Conservation (phyloP, 2,797 vertebrate species). For the Phyllotis vaccarum region DNA sequence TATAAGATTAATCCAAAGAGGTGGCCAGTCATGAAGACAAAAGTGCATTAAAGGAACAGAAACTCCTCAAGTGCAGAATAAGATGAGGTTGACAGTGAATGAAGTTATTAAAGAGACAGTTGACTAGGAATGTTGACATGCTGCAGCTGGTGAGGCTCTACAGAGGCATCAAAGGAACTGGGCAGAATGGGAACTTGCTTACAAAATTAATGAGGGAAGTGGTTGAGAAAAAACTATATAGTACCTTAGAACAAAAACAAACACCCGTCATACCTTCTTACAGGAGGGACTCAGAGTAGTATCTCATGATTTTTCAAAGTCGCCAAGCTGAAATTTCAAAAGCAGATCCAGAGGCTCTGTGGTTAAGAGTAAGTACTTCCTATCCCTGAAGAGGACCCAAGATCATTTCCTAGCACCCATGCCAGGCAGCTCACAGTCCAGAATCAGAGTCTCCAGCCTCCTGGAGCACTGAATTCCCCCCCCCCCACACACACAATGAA, state of each 20-base stretch:
- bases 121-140: fast-evolving
- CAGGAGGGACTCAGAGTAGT: not conserved
- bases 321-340: not conserved
- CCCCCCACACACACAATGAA: too few relatives aligned
- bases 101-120: not conserved
- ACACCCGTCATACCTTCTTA: not conserved
- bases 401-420: not conserved
- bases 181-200: fast-evolving
- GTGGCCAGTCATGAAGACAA: not conserved
- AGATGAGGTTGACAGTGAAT: fast-evolving
- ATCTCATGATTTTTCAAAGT: fast-evolving
- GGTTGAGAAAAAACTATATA: not conserved
- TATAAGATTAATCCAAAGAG: not conserved
- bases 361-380: not conserved
- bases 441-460: not conserved
- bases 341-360: not conserved
- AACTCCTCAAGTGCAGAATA: not conserved
- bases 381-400: not conserved
- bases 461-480: not conserved
- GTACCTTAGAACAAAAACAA: not conserved
- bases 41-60: not conserved
- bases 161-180: not conserved
- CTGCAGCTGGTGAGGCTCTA: fast-evolving
- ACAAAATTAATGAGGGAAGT: not conserved
- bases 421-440: not conserved